Percentiles rank a stretch among this genome's conserved stretches.
These are phyloP conservation scores for Neotoxoptera formosana DNA, from an alignment of 1,140 invertebrate species.

Conservation along the genomic window DNA sequence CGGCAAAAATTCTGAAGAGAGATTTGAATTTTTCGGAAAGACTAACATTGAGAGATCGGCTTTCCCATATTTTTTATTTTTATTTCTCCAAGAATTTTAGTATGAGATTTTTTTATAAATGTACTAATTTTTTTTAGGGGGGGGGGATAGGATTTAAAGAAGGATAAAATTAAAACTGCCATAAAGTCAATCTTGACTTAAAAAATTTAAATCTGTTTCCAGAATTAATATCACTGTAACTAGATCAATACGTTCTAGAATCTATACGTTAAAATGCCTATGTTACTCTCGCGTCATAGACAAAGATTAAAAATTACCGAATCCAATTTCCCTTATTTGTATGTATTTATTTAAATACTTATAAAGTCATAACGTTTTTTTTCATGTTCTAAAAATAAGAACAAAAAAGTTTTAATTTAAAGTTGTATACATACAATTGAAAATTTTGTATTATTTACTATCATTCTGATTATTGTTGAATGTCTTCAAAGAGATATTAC, in stretches of 20 bases:
- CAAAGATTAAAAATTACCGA: neutral
- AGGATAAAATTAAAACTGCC: neutral
- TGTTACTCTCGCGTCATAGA: no score
- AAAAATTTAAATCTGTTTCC: neutral
- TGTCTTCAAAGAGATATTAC: neutral
- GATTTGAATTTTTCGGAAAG: neutral
- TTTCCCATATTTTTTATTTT: neutral
- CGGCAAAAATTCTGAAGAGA: neutral
- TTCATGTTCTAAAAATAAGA: neutral
- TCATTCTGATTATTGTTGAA: neutral
- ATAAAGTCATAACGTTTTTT: neutral
- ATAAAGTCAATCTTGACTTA: neutral
- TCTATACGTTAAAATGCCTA: neutral
- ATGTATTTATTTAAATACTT: neutral
- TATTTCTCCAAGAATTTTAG: no score
- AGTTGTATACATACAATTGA: neutral
- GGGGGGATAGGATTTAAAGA: neutral
- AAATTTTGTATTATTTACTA: neutral
- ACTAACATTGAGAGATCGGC: neutral
- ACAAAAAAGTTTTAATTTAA: neutral
- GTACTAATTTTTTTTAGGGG: no score
- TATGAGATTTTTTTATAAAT: no score
- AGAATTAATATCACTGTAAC: neutral
- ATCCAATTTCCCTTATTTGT: neutral
- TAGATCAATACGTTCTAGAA: neutral